Percentiles rank a stretch among this genome's conserved stretches.
Evolutionary conservation across 2,113 vertebrate genomes (phyloP).

Genomic region (Excalfactoria chinensis): DNA sequence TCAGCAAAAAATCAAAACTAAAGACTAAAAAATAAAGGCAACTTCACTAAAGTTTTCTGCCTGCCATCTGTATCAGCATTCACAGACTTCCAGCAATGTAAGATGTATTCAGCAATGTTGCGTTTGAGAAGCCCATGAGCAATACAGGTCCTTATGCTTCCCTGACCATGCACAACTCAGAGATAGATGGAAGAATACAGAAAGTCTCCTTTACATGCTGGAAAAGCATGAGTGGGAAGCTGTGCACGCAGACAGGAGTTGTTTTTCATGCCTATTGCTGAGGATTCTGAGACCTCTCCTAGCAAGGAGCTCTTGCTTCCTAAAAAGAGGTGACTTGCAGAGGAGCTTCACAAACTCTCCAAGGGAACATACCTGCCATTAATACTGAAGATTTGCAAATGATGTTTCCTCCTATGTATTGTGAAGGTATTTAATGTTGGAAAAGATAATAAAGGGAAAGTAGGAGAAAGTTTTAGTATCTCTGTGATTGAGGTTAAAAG

Average conservation of each 20-base stretch:
- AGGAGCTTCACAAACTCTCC: background rate
- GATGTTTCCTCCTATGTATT: background rate
- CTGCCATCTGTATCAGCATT: constrained; percentile 43
- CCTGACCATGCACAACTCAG: background rate
- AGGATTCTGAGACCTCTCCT: background rate
- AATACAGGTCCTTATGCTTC: background rate
- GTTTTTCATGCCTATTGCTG: background rate
- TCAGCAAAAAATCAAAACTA: constrained; percentile 73
- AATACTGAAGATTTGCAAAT: background rate
- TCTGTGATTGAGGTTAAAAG: background rate
- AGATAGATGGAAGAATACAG: fast-evolving
- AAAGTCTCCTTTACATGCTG: fast-evolving
- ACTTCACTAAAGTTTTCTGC: constrained; percentile 45
- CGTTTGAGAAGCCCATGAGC: background rate
- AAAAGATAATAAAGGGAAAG: background rate
- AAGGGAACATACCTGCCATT: background rate
- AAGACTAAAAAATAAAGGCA: constrained; percentile 49
- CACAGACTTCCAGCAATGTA: constrained; percentile 33
- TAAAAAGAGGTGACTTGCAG: background rate
- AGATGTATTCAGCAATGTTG: background rate
- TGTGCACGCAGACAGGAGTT: background rate
- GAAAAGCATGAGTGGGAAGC: fast-evolving
- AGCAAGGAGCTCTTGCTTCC: background rate
- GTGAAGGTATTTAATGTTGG: background rate
- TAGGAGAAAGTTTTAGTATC: background rate